These are phyloP conservation scores for Thoracochromis brauschi DNA, from an alignment of 2,113 vertebrate species.

Conservation along the genomic window DNA sequence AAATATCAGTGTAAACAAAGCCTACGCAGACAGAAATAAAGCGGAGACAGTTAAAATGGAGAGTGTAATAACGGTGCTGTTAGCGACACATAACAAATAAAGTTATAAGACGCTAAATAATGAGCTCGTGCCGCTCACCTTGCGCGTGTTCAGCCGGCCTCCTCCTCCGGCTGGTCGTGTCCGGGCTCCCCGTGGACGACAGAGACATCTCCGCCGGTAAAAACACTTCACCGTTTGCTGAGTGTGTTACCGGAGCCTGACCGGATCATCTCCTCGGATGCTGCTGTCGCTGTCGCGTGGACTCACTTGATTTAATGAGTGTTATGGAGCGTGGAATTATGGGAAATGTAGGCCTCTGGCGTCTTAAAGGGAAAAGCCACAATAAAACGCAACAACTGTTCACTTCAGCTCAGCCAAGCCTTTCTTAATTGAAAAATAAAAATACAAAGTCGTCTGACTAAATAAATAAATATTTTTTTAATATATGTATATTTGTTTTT, in stretches of 20 bases:
- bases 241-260: not conserved
- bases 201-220: conserved; percentile 17
- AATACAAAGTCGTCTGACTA: not conserved
- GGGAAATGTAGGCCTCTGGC: conserved; percentile 46
- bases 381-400: not conserved
- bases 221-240: not conserved
- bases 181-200: not conserved
- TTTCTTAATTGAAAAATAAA: not conserved
- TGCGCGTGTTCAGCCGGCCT: not conserved
- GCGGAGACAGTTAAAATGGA: not conserved
- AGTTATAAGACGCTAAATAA: not conserved
- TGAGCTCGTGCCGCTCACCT: conserved; percentile 23
- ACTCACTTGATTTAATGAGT: not conserved
- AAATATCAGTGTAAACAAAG: not conserved
- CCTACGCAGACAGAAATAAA: not conserved
- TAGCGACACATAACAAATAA: not conserved
- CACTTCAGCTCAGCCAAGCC: not conserved
- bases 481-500: not conserved
- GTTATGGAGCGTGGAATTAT: conserved; percentile 3
- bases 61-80: not conserved
- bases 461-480: not conserved
- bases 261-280: not conserved
- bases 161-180: conserved; percentile 48
- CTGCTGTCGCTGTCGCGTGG: not conserved
- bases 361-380: not conserved